Evolutionary conservation across 2,888 invertebrate genomes (phyloP), one percentile per base, ranked within the genome.

Genomic region (Caradrina kadenii): DNA sequence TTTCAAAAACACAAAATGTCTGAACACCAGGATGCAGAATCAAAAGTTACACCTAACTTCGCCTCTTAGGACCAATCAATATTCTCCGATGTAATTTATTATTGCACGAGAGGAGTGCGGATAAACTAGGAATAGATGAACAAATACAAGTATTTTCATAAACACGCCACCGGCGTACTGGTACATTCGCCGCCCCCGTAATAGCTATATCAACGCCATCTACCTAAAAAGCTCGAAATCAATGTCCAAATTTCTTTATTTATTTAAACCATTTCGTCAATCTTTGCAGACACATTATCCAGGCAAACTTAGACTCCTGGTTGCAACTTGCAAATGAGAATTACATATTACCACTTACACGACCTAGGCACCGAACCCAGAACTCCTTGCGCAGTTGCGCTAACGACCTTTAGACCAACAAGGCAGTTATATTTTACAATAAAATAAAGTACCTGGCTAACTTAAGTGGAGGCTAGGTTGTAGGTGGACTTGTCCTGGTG

Each of bases 211-310:
- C 3, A 50, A 31, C 54, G 55, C 45, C 55, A 63, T 54, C 45
- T 63, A 63, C 17, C 26, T 42, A 26, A 53, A 53, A 52, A 62
- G 6, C 3, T 35, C 0, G 22, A 55, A 63, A 42, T 19, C 15
- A 13, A 31, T 21, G 13, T 11, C 6, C 2, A 35, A 35, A 58
- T 52, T 3, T n/a, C 21, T 67, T 67, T 52, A 69, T 56, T 68
- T 11, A n/a, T 15, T 50, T 2, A 56, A 31, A 66, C 13, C 11
- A 50, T 52, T 49, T 35, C 35, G 35, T 45, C 50, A 10, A 66
- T 55, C 11, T 68, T 66, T 49, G 19, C 11, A 21, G 2, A 19
- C 2, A 2, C 8, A 35, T 35, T 35, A 35, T 35, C 8, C 35
- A 8, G 35, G 8, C 7, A 35, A 35, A 35, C 35, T 35, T 8